Evolutionary conservation across 2,797 vertebrate species (phyloP).

Genomic region (Trachurus trachurus): DNA sequence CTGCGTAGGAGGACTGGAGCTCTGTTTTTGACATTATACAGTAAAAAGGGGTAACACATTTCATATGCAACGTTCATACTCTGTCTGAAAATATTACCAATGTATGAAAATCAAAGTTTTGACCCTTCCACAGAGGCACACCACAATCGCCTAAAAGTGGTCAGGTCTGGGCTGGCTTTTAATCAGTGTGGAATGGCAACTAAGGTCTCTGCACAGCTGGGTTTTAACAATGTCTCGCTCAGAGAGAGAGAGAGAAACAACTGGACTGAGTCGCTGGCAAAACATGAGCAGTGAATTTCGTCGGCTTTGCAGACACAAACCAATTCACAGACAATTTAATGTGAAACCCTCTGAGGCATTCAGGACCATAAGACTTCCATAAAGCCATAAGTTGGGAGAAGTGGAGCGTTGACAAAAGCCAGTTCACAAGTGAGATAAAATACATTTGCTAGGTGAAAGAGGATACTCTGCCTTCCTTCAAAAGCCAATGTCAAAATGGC

Average conservation of each 20-base stretch:
- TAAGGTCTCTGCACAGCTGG: conserved; percentile 61
- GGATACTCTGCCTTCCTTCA: not conserved
- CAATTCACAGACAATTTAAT: conserved; percentile 24
- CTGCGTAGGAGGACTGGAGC: conserved; percentile 61
- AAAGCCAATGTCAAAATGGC: not conserved
- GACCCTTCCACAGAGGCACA: conserved; percentile 37
- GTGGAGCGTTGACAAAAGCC: not conserved
- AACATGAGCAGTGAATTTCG: conserved; percentile 26
- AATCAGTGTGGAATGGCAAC: conserved; percentile 62
- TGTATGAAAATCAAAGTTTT: conserved; percentile 52
- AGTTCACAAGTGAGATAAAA: conserved; percentile 3
- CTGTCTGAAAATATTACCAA: conserved; percentile 41
- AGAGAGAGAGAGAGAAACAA: conserved; percentile 36
- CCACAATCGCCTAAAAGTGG: conserved; percentile 55
- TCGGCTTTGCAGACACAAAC: conserved; percentile 8
- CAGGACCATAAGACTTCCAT: conserved; percentile 2
- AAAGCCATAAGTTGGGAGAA: not conserved
- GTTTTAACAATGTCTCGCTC: conserved; percentile 18
- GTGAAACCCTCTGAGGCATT: conserved; percentile 9
- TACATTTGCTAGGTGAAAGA: conserved; percentile 6
- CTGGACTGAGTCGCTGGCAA: conserved; percentile 28
- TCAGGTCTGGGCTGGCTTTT: conserved; percentile 35
- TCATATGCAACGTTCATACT: conserved; percentile 18
- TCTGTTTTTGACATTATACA: conserved; percentile 69
- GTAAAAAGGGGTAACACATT: conserved; percentile 23